Conservation (phyloP, 2,888 invertebrate genomes). For the Augiades crinisus region DNA sequence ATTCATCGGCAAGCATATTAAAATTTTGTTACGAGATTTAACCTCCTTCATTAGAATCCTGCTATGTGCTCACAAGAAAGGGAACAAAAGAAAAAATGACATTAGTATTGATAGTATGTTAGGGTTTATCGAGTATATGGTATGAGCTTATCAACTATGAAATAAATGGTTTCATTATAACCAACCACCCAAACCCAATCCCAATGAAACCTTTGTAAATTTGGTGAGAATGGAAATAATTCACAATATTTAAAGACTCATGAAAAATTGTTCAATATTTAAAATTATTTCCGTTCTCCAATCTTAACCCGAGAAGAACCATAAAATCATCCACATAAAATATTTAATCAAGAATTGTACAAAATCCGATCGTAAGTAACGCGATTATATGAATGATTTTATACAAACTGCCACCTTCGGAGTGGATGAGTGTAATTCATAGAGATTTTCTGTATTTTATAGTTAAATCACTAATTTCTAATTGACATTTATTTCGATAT, state of each 20-base stretch:
- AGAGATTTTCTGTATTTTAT: no score
- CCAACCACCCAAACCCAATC: slow-evolving; percentile 60
- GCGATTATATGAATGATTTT: slow-evolving; percentile 43
- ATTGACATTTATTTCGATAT: no score
- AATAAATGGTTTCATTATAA: slow-evolving; percentile 35
- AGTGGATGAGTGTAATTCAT: no score
- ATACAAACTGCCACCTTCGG: no score
- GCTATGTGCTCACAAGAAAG: slow-evolving; percentile 78
- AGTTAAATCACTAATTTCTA: no score
- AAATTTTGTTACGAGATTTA: slow-evolving; percentile 73
- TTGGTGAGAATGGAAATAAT: slow-evolving; percentile 40
- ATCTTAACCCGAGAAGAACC: slow-evolving; percentile 33
- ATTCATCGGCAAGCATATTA: slow-evolving; percentile 75
- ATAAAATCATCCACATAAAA: slow-evolving; percentile 42
- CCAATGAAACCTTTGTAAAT: slow-evolving; percentile 44
- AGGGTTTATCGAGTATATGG: slow-evolving; percentile 42
- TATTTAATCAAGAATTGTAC: slow-evolving; percentile 16
- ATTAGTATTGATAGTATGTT: slow-evolving; percentile 65
- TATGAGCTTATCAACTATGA: slow-evolving; percentile 41
- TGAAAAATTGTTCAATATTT: slow-evolving; percentile 33
- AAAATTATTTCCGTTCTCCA: slow-evolving; percentile 43
- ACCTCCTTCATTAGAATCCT: slow-evolving; percentile 79
- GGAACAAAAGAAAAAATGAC: slow-evolving; percentile 71
- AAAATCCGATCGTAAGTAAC: background rate
- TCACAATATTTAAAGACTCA: slow-evolving; percentile 33